Conservation (phyloP, 23 tunicate species). For the Trididemnum clinides region DNA sequence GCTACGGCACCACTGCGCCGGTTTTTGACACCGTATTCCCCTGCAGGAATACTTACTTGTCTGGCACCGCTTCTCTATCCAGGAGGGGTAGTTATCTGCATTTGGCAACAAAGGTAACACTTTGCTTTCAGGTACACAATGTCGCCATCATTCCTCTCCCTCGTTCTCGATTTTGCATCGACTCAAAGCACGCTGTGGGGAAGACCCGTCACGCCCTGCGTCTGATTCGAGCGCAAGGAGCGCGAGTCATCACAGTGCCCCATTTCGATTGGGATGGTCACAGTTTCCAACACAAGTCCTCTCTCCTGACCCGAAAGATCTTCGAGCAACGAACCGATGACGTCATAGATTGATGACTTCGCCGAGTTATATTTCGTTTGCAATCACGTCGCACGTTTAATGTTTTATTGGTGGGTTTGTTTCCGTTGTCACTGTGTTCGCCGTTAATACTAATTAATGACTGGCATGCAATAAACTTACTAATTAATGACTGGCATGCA, state of each 20-base stretch:
- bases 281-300: constrained; percentile 34
- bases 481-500: too few relatives aligned
- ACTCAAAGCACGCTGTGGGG: constrained; percentile 85
- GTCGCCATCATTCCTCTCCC: constrained; percentile 89
- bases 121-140: constrained; percentile 83
- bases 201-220: constrained; percentile 87
- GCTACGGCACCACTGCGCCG: too few relatives aligned
- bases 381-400: too few relatives aligned
- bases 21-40: too few relatives aligned
- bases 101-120: too few relatives aligned
- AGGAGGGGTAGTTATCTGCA: too few relatives aligned
- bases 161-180: constrained; percentile 85
- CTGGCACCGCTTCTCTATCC: too few relatives aligned
- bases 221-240: constrained; percentile 90
- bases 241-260: constrained; percentile 84
- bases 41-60: too few relatives aligned
- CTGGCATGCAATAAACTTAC: too few relatives aligned
- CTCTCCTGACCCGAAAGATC: constrained; percentile 56
- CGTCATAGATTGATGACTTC: constrained; percentile 45
- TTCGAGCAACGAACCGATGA: constrained; percentile 83
- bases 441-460: not conserved
- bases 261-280: constrained; percentile 95
- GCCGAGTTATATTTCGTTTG: too few relatives aligned
- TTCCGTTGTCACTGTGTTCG: constrained; percentile 6
- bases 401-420: too few relatives aligned